Evolutionary conservation across 2,888 invertebrate genomes (phyloP).

Genomic region (Trachelus tabidus): DNA sequence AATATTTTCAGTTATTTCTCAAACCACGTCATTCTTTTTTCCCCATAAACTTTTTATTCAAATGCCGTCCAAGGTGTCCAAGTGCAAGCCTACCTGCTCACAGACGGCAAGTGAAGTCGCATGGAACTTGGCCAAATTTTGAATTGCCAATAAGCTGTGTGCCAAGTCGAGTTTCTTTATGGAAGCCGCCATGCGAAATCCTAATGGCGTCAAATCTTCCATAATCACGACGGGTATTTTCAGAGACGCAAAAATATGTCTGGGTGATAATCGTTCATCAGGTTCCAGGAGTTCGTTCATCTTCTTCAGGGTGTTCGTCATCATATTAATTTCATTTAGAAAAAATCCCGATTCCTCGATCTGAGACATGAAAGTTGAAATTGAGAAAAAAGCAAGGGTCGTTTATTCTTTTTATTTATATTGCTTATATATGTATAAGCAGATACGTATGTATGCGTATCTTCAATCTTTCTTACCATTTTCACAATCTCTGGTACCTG

Average conservation of each 20-base stretch:
- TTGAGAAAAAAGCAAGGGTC: too few species aligned
- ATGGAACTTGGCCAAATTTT: constrained; percentile 70
- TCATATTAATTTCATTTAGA: constrained; percentile 52
- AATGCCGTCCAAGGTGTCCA: not conserved
- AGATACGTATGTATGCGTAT: constrained; percentile 53
- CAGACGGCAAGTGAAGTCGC: constrained; percentile 69
- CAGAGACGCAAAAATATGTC: too few species aligned
- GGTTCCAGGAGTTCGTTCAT: constrained; percentile 49
- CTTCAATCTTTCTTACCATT: constrained; percentile 56
- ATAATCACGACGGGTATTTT: constrained; percentile 60
- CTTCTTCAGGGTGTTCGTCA: constrained; percentile 49
- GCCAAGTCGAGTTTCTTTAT: constrained; percentile 69
- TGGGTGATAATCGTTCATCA: constrained; percentile 28
- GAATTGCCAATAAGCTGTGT: constrained; percentile 68
- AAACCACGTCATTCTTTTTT: constrained; percentile 54
- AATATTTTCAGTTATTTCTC: constrained; percentile 65
- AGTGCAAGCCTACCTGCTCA: constrained; percentile 66
- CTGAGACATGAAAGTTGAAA: constrained; percentile 28
- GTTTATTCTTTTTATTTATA: too few species aligned
- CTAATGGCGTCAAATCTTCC: constrained; percentile 70
- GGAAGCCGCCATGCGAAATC: constrained; percentile 69
- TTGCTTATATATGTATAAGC: too few species aligned
- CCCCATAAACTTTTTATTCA: too few species aligned
- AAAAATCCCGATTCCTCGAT: constrained; percentile 45
- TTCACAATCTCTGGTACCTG: constrained; percentile 52